Base-by-base conservation (phyloP, 2,113 vertebrate species). In the Gobiocypris rarus region DNA sequence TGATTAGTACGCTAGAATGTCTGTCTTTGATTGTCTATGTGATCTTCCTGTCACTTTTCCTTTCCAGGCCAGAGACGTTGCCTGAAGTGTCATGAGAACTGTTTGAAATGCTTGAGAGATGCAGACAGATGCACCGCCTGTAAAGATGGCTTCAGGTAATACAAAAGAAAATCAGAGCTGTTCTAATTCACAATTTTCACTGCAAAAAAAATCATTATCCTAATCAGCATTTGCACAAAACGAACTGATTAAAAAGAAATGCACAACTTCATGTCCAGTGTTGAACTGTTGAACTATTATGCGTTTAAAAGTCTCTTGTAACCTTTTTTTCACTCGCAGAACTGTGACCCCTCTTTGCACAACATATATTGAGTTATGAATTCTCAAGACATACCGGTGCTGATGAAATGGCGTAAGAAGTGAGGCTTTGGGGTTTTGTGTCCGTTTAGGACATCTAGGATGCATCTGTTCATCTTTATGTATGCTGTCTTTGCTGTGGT, bases 141-240 rank as follows among this genome's bases (percentile, higher is more conserved):
- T 92, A 95, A 88, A 77, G 92, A 95, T 43, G 96, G 96, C 82
- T 97, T 95, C 95, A 96, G 96, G 97, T 98, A 93, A 74, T 75
- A 34, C 24, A 34, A 31, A 58, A 5, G 15, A 41, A 52, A 28
- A 67, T 38, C 13, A 56, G 71, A 48, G 22, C 10, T 19, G 34
- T 10, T 24, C 43, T 17, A 8, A 13, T 54, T 31, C 61, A 7
- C 34, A 22, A 8, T 26, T 41, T 69, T 69, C 8, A 54, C 52
- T 22, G 52, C 17, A 19, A 54, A 6, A 52, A 54, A 22, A 5
- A 50, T 15, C 13, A 15, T 50, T 15, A 54, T 54, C 17, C 19
- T 19, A 54, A 54, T 19, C 5, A 19, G 9, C 28, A 34, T 19
- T 67, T 67, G 7, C 31, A 34, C 8, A 67, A 38, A 67, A 34